Conservation (phyloP, 2,888 invertebrate species). For the Anorthoa munda region DNA sequence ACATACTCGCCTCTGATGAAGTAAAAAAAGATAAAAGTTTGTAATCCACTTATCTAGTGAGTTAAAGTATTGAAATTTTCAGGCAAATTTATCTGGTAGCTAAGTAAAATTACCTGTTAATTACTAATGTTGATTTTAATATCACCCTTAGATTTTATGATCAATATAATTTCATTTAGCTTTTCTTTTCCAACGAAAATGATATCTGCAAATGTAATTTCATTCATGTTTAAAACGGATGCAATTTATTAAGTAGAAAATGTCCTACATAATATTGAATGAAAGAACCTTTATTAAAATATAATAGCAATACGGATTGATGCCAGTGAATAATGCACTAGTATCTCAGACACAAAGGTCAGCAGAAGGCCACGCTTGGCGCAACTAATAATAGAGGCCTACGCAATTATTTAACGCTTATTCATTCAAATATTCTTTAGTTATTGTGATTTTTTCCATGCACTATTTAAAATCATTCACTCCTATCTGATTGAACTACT, state of each 20-base stretch:
- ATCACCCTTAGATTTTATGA: background rate
- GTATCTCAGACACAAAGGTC: conserved; percentile 68
- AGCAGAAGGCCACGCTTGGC: conserved; percentile 68
- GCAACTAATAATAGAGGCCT: conserved; percentile 65
- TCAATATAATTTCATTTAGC: background rate
- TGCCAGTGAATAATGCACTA: conserved; percentile 63
- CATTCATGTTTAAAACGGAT: background rate
- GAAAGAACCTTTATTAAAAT: conserved; percentile 28
- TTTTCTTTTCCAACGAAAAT: background rate
- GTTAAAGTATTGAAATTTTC: conserved; percentile 11
- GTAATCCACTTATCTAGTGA: background rate
- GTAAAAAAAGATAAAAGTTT: background rate
- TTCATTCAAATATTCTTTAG: conserved; percentile 44
- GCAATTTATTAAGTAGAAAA: background rate
- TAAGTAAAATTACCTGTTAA: background rate
- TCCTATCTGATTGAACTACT: conserved; percentile 4
- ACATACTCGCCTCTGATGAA: too few relatives aligned
- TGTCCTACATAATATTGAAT: conserved; percentile 2
- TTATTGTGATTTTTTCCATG: conserved; percentile 28
- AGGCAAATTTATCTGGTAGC: background rate
- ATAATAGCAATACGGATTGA: conserved; percentile 38
- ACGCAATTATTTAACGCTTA: conserved; percentile 52
- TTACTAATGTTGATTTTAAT: background rate
- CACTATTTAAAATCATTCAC: conserved; percentile 14
- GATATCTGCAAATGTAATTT: too few relatives aligned